Conservation (phyloP, 2,888 invertebrate genomes). For the Apamea sordens region DNA sequence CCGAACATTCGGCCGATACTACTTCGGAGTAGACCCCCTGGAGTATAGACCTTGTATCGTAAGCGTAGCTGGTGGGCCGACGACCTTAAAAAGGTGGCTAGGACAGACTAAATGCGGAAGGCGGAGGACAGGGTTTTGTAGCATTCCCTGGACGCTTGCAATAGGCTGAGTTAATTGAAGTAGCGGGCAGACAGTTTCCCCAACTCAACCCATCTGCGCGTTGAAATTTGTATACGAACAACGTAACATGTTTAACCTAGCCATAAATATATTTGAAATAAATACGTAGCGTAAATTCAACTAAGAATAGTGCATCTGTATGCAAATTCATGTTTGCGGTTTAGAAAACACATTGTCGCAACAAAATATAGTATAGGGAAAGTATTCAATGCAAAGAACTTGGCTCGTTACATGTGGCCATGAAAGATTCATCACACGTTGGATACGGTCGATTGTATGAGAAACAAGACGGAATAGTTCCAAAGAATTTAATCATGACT, state of each 20-base stretch:
- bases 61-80: no score
- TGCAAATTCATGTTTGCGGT: slow-evolving; percentile 44
- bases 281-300: slow-evolving; percentile 11
- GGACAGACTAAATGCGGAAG: background rate
- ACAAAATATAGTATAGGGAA: slow-evolving; percentile 44
- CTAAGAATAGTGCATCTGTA: slow-evolving; percentile 30
- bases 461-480: slow-evolving; percentile 15
- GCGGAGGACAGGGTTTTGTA: no score
- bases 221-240: background rate
- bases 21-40: no score
- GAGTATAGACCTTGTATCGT: no score
- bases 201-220: background rate
- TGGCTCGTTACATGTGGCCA: slow-evolving; percentile 30
- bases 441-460: slow-evolving; percentile 14
- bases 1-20: no score
- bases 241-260: background rate
- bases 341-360: slow-evolving; percentile 37
- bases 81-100: no score
- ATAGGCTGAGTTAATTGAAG: background rate
- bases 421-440: slow-evolving; percentile 54
- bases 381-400: slow-evolving; percentile 51
- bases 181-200: background rate
- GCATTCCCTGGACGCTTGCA: background rate
- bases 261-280: slow-evolving; percentile 16
- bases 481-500: background rate